These are phyloP conservation scores for Masticophis lateralis DNA, from an alignment of 2,797 vertebrate genomes.

Conservation along the genomic window DNA sequence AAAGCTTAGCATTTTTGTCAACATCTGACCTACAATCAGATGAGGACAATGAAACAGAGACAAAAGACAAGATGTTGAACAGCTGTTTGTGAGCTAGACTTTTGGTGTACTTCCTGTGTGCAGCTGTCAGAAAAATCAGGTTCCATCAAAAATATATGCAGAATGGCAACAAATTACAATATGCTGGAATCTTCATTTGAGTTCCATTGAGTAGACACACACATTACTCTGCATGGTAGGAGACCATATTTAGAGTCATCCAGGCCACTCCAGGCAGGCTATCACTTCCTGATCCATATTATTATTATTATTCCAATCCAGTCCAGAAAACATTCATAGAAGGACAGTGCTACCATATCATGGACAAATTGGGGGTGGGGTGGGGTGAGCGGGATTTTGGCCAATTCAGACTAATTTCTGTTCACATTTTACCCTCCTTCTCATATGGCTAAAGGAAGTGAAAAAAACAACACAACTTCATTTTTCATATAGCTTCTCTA, in stretches of 20 bases:
- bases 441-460: not conserved
- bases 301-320: not conserved
- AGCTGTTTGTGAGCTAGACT: not conserved
- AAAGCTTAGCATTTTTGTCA: not conserved
- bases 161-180: not conserved
- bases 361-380: not conserved
- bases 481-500: not conserved
- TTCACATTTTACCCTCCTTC: not conserved
- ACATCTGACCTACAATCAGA: not conserved
- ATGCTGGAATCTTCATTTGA: not conserved
- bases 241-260: not conserved
- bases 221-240: not conserved
- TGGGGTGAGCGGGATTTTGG: not conserved
- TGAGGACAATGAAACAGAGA: not conserved
- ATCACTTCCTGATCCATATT: not conserved
- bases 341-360: not conserved
- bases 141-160: not conserved
- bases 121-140: rapidly evolving
- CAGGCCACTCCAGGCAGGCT: not conserved
- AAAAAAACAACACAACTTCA: not conserved
- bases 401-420: not conserved
- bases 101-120: not conserved
- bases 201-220: not conserved
- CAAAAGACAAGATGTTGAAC: constrained; percentile 16
- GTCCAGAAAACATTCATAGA: not conserved